Evolutionary conservation across 2,888 invertebrate species (phyloP).

Genomic region (Lasioglossum vierecki): DNA sequence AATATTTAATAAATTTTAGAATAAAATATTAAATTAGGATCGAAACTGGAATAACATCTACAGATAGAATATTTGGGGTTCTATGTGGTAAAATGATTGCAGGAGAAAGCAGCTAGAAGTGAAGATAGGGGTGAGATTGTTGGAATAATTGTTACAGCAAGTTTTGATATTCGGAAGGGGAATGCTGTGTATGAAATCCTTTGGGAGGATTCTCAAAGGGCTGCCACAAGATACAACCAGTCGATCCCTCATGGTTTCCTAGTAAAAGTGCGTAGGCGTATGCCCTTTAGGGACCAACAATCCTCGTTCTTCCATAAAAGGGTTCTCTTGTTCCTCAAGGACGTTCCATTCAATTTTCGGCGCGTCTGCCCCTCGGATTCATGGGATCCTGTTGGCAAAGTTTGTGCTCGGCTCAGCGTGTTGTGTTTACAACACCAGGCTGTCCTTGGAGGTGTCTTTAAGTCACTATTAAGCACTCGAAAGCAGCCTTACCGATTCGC

Average conservation of each 20-base stretch:
- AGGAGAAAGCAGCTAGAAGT: not conserved
- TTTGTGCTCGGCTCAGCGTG: conserved; percentile 79
- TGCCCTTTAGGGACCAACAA: conserved; percentile 81
- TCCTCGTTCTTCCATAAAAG: conserved; percentile 67
- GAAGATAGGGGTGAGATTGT: not conserved
- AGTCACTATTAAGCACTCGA: not conserved
- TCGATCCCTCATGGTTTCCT: conserved; percentile 80
- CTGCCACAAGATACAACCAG: conserved; percentile 68
- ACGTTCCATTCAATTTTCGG: conserved; percentile 57
- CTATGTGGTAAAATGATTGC: not conserved
- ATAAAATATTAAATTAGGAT: too few relatives aligned
- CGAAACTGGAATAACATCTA: too few relatives aligned
- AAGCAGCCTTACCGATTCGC: not conserved
- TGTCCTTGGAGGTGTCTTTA: not conserved
- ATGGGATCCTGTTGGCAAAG: conserved; percentile 79
- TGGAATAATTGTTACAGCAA: not conserved
- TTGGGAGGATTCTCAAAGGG: conserved; percentile 71
- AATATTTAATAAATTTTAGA: too few relatives aligned
- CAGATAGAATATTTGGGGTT: not conserved
- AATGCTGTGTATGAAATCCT: conserved; percentile 40
- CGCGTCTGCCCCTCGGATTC: conserved; percentile 52
- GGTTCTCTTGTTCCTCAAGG: conserved; percentile 55
- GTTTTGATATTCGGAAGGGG: not conserved
- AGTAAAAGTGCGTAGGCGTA: conserved; percentile 84
- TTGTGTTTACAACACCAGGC: conserved; percentile 31